Base-by-base conservation (phyloP, 2,113 vertebrate species). In the Cisticola juncidis region DNA sequence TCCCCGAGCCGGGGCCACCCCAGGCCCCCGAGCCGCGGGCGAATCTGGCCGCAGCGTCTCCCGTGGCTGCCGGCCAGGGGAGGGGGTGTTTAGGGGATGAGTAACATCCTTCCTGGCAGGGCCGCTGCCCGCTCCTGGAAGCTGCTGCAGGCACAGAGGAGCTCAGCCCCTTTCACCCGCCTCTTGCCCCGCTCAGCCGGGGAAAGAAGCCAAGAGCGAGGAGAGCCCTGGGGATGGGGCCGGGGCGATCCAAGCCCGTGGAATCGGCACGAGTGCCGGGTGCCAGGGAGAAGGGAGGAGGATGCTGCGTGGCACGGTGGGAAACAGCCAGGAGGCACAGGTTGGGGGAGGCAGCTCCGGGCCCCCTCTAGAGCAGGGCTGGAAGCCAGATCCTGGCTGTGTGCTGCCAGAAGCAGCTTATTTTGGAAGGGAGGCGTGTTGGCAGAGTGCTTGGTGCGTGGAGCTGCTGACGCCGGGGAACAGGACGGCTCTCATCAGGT, bases 81-180 rank as follows among this genome's bases (percentile, higher is more conserved):
- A 91, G 44, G 79, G 85, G 91, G 96, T 97, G 92, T 81, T 97
- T 97, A 3, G n/a, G 91, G 81, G 81, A 93, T 97, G 96, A 97
- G 94, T 96, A 97, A 97, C 95, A 97, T 97, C 97, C 97, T 97
- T 91, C 91, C 93, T 89, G 94, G 96, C 96, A 91, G 47, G 17
- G 88, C 73, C 50, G 50, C 95, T 94, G 95, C 95, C 97, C 31
- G 76, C 79, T 91, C 68, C 88, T 96, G 90, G 92, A 90, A 80
- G 71, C 42, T 13, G 88, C 71, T 65, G 89, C 64, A 89, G 93
- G 92, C 90, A 58, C 77, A 2, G 42, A 69, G 87, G n/a, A 78
- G 86, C 73, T 92, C 93, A 42, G 74, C 86, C 79, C 87, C 86
- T 91, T 91, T 53, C 20, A 47, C 89, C 88, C 38, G 81, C 76